Evolutionary conservation across 2,888 invertebrate species (phyloP).

Genomic region (Drosophila cognata): DNA sequence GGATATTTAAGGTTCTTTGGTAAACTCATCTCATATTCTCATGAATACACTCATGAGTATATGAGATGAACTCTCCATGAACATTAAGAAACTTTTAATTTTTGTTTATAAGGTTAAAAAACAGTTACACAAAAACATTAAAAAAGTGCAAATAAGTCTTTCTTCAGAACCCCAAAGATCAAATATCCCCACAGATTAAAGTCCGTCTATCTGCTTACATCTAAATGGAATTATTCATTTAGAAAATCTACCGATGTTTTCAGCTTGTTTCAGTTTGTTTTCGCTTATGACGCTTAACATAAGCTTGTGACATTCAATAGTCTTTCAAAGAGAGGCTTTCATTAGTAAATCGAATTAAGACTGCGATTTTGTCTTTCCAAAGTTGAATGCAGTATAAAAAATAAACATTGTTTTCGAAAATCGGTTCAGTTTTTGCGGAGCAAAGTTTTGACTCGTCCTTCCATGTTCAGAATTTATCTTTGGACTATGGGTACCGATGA

Average conservation of each 20-base stretch:
- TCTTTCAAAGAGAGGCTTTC: neutral
- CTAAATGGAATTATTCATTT: neutral
- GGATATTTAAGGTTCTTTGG: neutral
- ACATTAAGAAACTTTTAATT: neutral
- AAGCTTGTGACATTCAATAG: neutral
- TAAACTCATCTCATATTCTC: neutral
- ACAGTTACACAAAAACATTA: no score
- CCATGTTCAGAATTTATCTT: neutral
- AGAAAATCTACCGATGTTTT: neutral
- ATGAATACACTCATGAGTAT: conserved; percentile 21
- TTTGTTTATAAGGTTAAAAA: no score
- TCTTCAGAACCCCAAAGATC: neutral
- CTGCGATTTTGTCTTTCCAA: neutral
- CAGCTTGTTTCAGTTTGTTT: no score
- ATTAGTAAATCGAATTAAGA: neutral
- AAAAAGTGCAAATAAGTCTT: neutral
- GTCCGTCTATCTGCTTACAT: neutral
- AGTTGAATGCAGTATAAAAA: no score
- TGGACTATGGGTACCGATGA: neutral
- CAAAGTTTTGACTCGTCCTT: neutral
- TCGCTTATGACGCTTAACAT: no score
- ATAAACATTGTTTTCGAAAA: neutral
- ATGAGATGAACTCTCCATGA: neutral
- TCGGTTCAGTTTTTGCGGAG: neutral
- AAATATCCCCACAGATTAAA: neutral